phyloP scores from a whole-genome alignment of 2,113 vertebrate species.

The Odontesthes bonariensis region DNA sequence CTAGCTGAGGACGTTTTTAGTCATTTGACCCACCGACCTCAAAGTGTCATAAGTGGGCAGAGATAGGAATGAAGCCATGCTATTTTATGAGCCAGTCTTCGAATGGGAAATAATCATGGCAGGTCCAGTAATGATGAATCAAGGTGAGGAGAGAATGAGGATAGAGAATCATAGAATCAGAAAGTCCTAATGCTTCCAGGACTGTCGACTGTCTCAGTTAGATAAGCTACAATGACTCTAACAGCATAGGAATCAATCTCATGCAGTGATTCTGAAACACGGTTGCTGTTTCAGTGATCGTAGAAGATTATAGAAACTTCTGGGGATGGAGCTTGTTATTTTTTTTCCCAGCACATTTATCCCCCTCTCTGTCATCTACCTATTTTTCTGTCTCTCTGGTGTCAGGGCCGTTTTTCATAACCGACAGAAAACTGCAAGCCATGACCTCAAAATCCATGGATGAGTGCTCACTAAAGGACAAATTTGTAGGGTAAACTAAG shows the following conservation, averaged over 20 bases:
- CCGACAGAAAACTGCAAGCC: constrained; percentile 40
- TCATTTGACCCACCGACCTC: constrained; percentile 81
- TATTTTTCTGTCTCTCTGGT: constrained; percentile 3
- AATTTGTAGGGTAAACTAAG: constrained; percentile 48
- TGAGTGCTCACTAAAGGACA: constrained; percentile 38
- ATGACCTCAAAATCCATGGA: constrained; percentile 52
- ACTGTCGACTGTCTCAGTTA: background rate
- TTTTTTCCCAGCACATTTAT: background rate
- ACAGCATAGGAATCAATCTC: constrained; percentile 33
- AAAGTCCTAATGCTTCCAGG: constrained; percentile 43
- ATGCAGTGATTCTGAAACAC: constrained; percentile 10
- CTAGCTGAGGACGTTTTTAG: constrained; percentile 77
- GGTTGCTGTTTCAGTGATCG: background rate
- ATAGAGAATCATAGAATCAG: constrained; percentile 28
- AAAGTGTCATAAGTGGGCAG: constrained; percentile 80
- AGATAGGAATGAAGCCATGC: constrained; percentile 72
- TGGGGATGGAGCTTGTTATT: background rate
- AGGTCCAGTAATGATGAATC: constrained; percentile 51
- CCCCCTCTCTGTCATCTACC: background rate
- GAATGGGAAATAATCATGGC: constrained; percentile 55
- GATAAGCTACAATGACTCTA: constrained; percentile 12
- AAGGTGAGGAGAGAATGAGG: constrained; percentile 31
- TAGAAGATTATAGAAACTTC: background rate
- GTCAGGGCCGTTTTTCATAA: constrained; percentile 62
- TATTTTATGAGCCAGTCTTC: constrained; percentile 66